Percentiles rank a stretch among this genome's conserved stretches.
These are phyloP conservation scores for Dunckerocampus dactyliophorus DNA, from an alignment of 2,113 vertebrate genomes.

Conservation along the genomic window DNA sequence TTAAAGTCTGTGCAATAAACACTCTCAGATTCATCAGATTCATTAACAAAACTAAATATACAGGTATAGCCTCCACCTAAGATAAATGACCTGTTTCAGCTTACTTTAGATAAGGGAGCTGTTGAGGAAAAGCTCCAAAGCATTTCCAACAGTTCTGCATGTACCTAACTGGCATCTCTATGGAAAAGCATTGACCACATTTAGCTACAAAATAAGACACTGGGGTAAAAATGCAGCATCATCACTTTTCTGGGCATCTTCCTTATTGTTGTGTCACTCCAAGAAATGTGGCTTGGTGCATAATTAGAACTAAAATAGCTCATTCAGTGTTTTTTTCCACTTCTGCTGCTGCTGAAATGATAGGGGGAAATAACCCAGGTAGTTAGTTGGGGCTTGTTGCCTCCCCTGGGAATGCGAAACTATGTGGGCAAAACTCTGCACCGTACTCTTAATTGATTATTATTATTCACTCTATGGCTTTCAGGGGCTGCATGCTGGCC, in stretches of 20 bases:
- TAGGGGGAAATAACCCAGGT: conserved; percentile 38
- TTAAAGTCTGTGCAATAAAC: neutral
- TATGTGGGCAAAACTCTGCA: neutral
- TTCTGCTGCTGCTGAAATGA: conserved; percentile 37
- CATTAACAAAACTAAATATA: conserved; percentile 11
- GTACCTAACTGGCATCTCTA: conserved; percentile 40
- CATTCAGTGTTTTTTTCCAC: conserved; percentile 25
- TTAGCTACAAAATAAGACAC: conserved; percentile 47
- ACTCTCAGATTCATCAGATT: conserved; percentile 9
- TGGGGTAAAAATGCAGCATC: conserved; percentile 35
- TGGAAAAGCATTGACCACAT: conserved; percentile 38
- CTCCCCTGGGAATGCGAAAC: conserved; percentile 3
- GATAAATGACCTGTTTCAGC: conserved; percentile 45
- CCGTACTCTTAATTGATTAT: too few species aligned
- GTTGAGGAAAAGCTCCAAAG: conserved; percentile 9
- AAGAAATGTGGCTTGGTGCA: conserved; percentile 7
- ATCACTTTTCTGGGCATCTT: conserved; percentile 48
- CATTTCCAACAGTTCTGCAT: conserved; percentile 20
- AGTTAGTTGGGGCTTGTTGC: neutral
- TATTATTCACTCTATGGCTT: too few species aligned
- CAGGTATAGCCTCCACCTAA: conserved; percentile 7
- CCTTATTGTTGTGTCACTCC: conserved; percentile 47
- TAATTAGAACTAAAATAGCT: conserved; percentile 49
- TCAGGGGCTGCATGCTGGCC: too few species aligned
- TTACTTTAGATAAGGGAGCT: conserved; percentile 25